phyloP scores from a whole-genome alignment of 53 echinoderm and acorn worm genomes.

The Paracentrotus lividus region DNA sequence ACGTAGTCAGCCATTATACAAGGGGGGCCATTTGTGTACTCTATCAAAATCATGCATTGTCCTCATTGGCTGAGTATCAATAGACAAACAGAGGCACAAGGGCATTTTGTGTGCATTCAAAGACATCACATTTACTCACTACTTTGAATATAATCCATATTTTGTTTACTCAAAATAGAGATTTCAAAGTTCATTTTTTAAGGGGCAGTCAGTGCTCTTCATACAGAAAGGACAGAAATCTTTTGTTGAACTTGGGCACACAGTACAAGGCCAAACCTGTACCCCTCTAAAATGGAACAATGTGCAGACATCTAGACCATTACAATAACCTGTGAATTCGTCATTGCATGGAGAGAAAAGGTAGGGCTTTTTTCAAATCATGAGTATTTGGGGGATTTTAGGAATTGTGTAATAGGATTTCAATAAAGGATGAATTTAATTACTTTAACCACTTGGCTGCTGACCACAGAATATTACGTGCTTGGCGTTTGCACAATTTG shows the following conservation, averaged over 20 bases:
- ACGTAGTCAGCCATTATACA: background rate
- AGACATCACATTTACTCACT: background rate
- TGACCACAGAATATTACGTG: too few relatives aligned
- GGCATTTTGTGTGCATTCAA: background rate
- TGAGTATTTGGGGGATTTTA: background rate
- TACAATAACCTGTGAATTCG: background rate
- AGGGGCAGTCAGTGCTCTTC: background rate
- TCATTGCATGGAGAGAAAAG: background rate
- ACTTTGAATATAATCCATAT: conserved; percentile 23
- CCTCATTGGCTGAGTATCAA: background rate
- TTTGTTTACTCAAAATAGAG: background rate
- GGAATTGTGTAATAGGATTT: too few relatives aligned
- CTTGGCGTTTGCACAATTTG: too few relatives aligned
- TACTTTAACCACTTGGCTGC: too few relatives aligned
- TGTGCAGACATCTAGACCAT: background rate
- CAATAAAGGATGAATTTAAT: too few relatives aligned
- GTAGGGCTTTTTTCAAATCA: background rate
- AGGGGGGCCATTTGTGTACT: background rate
- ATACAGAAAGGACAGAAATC: background rate
- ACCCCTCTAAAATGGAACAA: background rate
- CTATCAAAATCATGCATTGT: background rate
- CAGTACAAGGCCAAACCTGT: background rate
- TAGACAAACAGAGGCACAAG: background rate
- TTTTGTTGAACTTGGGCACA: background rate
- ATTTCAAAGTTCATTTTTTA: conserved; percentile 1